Evolutionary conservation across 35 echinoderm and acorn worm species (phyloP), one percentile per base, ranked within the genome.

Genomic region (Diadema setosum): DNA sequence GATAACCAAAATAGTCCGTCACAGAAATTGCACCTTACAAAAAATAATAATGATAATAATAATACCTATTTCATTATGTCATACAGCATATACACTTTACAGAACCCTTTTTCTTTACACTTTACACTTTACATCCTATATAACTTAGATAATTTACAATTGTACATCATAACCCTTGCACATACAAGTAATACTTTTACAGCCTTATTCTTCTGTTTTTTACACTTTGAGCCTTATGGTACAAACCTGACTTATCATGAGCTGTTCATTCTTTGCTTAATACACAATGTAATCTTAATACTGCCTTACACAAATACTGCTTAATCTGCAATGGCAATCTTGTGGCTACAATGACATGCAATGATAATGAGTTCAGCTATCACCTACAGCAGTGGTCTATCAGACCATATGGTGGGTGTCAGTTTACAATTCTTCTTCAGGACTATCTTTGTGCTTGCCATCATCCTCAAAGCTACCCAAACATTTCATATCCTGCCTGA

Each of bases 21-120:
- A 26, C 30, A 34, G 37, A 67, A 67, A 67, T 67, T 67, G 63
- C 63, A 67, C 63, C 63, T 67, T 67, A 67, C 63, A 26, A 67
- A 67, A 67, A 67, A 67, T 67, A 67, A 67, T 67, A 67, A 67
- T 67, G 16, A n/a, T n/a, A n/a, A n/a, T n/a, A n/a, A n/a, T n/a
- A n/a, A n/a, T n/a, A n/a, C n/a, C n/a, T n/a, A n/a, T n/a, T n/a
- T n/a, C n/a, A n/a, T n/a, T n/a, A n/a, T n/a, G n/a, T n/a, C n/a
- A n/a, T n/a, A n/a, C n/a, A 18, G 63, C 63, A 67, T 67, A 33
- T 67, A 67, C 63, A 67, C 30, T 32, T 26, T 67, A 67, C 26
- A 14, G 18, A 34, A 67, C 8, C 63, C 63, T 29, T 67, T 33
- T 67, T 34, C 37, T 34, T 67, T 67, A 34, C 37, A 67, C 63